Evolutionary conservation across 2,888 invertebrate genomes (phyloP).

Genomic region (Caenorhabditis sinica): DNA sequence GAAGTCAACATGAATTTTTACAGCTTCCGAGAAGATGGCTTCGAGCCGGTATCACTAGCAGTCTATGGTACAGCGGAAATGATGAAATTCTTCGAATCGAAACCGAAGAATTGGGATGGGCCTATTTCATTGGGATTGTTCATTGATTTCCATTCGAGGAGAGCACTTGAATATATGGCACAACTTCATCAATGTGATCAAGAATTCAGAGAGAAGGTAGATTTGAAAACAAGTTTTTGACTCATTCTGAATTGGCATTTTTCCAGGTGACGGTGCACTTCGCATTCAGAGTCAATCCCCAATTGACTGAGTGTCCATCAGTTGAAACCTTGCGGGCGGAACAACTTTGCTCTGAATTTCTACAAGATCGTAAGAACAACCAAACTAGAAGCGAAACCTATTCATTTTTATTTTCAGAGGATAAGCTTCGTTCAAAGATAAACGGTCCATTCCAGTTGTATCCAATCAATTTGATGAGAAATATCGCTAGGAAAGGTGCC

Average conservation of each 20-base stretch:
- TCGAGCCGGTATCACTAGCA: conserved; percentile 67
- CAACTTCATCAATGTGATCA: conserved; percentile 52
- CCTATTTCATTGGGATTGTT: conserved; percentile 71
- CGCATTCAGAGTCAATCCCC: conserved; percentile 56
- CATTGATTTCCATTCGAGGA: conserved; percentile 60
- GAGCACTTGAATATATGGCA: conserved; percentile 53
- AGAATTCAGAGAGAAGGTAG: conserved; percentile 61
- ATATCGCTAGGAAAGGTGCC: conserved; percentile 70
- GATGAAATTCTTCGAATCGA: conserved; percentile 26
- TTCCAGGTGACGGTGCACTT: conserved; percentile 54
- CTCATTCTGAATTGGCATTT: too few relatives aligned
- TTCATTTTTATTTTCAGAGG: background rate
- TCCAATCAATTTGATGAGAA: conserved; percentile 74
- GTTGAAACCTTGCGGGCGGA: background rate
- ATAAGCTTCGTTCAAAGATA: background rate
- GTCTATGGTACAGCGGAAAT: conserved; percentile 66
- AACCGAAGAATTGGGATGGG: conserved; percentile 67
- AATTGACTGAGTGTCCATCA: conserved; percentile 30
- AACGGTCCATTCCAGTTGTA: conserved; percentile 67
- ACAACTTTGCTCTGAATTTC: conserved; percentile 11
- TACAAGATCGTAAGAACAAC: background rate
- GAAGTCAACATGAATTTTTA: too few relatives aligned
- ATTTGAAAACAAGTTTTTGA: too few relatives aligned
- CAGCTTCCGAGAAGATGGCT: conserved; percentile 65
- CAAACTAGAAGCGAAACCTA: too few relatives aligned